These are phyloP conservation scores for Orchesellides sinensis DNA, from an alignment of 2,888 invertebrate genomes.

Conservation along the genomic window DNA sequence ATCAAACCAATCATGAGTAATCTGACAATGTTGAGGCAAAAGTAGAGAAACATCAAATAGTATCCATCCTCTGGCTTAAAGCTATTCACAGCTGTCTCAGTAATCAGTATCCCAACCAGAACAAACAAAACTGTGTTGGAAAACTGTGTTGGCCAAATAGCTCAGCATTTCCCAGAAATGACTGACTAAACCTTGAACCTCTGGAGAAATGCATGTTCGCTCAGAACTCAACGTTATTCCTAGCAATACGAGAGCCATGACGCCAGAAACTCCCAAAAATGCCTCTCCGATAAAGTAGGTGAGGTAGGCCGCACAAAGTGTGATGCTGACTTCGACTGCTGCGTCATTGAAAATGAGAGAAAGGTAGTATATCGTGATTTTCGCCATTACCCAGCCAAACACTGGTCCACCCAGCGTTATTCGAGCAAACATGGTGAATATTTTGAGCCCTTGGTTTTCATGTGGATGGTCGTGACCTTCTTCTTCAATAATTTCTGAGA, in stretches of 20 bases:
- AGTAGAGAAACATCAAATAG: constrained; percentile 78
- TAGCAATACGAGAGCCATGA: constrained; percentile 78
- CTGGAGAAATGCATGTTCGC: constrained; percentile 77
- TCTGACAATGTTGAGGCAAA: constrained; percentile 76
- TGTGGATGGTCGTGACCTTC: neutral
- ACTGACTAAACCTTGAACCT: constrained; percentile 77
- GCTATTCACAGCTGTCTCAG: constrained; percentile 78
- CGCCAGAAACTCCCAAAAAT: constrained; percentile 76
- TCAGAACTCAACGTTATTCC: constrained; percentile 77
- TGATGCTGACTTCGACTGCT: constrained; percentile 77
- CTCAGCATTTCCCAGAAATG: constrained; percentile 78
- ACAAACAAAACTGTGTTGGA: constrained; percentile 82
- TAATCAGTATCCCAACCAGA: constrained; percentile 81
- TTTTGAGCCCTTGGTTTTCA: constrained; percentile 15
- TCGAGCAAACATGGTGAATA: constrained; percentile 46
- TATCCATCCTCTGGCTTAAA: constrained; percentile 79
- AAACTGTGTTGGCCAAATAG: constrained; percentile 80
- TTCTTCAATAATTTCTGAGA: constrained; percentile 47
- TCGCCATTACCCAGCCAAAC: constrained; percentile 77
- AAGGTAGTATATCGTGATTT: constrained; percentile 76
- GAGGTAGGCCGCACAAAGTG: constrained; percentile 77
- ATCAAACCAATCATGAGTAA: constrained; percentile 79
- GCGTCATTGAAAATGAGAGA: constrained; percentile 77
- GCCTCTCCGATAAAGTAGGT: constrained; percentile 77
- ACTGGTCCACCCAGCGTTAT: constrained; percentile 65